Conservation (phyloP, 2,888 invertebrate genomes). For the Dione vanillae region DNA sequence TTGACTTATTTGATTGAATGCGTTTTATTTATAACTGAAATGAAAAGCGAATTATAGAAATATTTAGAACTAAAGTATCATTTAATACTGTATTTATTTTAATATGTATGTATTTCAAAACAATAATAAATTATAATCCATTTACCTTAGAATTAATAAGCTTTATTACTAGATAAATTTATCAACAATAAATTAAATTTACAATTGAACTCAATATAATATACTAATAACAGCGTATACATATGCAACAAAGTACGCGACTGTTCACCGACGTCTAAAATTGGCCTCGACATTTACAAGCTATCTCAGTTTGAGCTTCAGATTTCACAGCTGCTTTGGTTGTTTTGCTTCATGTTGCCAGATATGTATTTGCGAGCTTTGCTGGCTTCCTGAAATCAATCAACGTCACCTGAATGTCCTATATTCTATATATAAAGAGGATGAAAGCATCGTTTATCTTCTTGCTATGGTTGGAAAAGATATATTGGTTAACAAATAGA, state of each 20-base stretch:
- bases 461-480: neutral
- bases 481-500: neutral
- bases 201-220: neutral
- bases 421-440: conserved; percentile 19
- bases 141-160: neutral
- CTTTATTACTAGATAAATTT: neutral
- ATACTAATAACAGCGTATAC: neutral
- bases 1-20: no score
- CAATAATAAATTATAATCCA: neutral
- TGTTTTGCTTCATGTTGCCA: conserved; percentile 28
- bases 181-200: neutral
- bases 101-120: no score
- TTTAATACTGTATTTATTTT: no score
- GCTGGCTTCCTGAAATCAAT: conserved; percentile 28
- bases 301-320: conserved; percentile 33
- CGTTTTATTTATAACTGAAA: no score
- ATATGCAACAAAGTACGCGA: conserved; percentile 20
- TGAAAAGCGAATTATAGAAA: no score
- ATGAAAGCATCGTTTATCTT: conserved; percentile 10
- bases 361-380: conserved; percentile 10
- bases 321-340: conserved; percentile 24
- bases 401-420: conserved; percentile 23
- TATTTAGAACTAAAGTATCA: no score
- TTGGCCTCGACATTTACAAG: conserved; percentile 64
- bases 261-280: conserved; percentile 71